phyloP scores from a whole-genome alignment of 2,797 vertebrate species.

The Microchirus variegatus region DNA sequence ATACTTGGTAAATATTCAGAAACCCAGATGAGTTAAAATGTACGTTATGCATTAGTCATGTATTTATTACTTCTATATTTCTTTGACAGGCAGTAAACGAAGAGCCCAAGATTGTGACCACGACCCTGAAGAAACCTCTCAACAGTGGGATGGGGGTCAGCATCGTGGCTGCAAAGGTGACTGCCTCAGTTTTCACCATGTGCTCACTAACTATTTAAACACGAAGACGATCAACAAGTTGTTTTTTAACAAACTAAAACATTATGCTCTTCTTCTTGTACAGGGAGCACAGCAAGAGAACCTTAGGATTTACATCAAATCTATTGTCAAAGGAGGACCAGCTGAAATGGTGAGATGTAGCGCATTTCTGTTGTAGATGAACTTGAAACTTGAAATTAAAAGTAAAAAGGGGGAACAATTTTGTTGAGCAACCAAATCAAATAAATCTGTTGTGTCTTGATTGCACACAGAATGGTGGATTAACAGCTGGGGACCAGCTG shows the following conservation, averaged over 20 bases:
- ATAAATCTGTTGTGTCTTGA: neutral
- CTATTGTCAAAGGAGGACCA: slow-evolving; percentile 90
- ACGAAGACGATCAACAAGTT: slow-evolving; percentile 6
- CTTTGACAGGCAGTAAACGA: slow-evolving; percentile 29
- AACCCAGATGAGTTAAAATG: neutral
- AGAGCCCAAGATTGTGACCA: slow-evolving; percentile 86
- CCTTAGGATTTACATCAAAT: slow-evolving; percentile 96
- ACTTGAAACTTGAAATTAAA: neutral
- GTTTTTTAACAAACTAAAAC: no score
- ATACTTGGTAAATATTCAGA: slow-evolving; percentile 46
- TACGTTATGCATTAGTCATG: neutral
- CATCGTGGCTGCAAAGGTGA: slow-evolving; percentile 96
- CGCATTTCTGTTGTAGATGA: neutral
- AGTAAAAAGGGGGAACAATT: neutral
- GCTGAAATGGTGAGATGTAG: slow-evolving; percentile 87
- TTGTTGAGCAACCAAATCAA: neutral
- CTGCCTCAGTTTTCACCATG: neutral
- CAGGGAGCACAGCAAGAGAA: slow-evolving; percentile 90
- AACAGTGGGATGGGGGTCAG: slow-evolving; percentile 93
- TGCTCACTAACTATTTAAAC: slow-evolving; percentile 16
- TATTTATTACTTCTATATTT: neutral
- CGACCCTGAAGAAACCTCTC: slow-evolving; percentile 87
- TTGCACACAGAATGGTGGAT: slow-evolving; percentile 84
- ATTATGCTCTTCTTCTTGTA: slow-evolving; percentile 11
- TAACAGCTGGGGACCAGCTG: slow-evolving; percentile 91